A percentile compares a stretch with the other conserved stretches of the same genome.
Evolutionary conservation across 2,797 vertebrate genomes (phyloP).

Genomic region (Gallirallus australis): DNA sequence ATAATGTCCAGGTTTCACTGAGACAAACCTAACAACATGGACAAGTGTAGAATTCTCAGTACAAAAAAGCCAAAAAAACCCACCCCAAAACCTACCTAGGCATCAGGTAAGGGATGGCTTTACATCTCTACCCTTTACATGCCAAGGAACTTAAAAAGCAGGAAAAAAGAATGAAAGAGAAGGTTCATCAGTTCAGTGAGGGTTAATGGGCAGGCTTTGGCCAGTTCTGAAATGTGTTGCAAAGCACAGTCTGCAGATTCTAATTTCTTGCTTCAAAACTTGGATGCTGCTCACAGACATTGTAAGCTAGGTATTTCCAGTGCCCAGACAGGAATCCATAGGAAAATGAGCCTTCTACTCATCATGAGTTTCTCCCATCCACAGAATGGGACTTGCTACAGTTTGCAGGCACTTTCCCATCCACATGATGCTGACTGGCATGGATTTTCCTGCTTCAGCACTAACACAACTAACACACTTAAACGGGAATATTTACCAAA

Average conservation of each 20-base stretch:
- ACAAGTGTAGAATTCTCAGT: background rate
- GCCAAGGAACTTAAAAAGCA: background rate
- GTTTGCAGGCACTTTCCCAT: background rate
- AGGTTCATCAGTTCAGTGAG: background rate
- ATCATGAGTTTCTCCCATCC: background rate
- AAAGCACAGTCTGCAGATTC: background rate
- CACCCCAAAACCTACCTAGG: too few species aligned
- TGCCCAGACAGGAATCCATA: background rate
- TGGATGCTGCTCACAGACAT: background rate
- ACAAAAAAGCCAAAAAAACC: background rate
- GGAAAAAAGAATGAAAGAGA: background rate
- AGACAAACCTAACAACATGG: background rate
- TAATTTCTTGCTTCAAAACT: background rate
- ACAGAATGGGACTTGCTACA: background rate
- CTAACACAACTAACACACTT: background rate
- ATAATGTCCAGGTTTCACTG: constrained; percentile 7
- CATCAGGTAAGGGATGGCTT: background rate
- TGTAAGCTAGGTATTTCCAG: background rate
- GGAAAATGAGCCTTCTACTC: background rate
- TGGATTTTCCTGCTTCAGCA: background rate
- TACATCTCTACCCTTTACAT: background rate
- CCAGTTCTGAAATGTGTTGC: background rate
- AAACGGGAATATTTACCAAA: background rate
- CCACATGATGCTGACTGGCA: background rate
- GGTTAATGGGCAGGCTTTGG: background rate